Percentiles rank a stretch among this genome's conserved stretches.
Evolutionary conservation across 2,888 invertebrate species (phyloP).

Genomic region (Scelioninae gen. 1): DNA sequence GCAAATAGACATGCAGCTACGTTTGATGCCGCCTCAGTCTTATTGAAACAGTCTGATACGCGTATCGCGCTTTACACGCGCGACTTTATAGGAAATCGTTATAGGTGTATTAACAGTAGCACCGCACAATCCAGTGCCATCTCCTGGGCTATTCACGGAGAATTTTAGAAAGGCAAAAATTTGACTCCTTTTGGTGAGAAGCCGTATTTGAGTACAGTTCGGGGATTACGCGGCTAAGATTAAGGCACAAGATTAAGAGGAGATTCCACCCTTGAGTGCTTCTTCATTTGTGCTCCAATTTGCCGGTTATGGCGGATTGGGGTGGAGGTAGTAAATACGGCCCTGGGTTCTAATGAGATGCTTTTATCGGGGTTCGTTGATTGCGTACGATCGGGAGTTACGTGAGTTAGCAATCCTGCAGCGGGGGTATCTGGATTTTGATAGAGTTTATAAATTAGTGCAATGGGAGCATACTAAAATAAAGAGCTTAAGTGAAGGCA

Average conservation of each 20-base stretch:
- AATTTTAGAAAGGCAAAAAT: too few species aligned
- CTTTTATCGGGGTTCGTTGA: constrained; percentile 50
- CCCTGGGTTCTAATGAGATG: constrained; percentile 40
- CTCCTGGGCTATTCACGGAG: too few species aligned
- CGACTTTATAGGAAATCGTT: constrained; percentile 46
- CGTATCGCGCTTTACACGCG: too few species aligned
- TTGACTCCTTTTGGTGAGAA: constrained; percentile 24
- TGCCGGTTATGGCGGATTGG: constrained; percentile 37
- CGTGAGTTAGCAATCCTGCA: background rate
- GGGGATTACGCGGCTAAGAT: too few species aligned
- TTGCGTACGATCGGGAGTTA: constrained; percentile 40
- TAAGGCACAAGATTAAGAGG: constrained; percentile 46
- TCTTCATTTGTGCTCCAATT: constrained; percentile 56
- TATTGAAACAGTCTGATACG: too few species aligned
- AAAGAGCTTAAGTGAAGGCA: constrained; percentile 2
- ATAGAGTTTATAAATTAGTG: constrained; percentile 32
- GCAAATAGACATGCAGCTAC: constrained; percentile 42
- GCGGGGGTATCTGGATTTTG: constrained; percentile 20
- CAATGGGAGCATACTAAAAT: background rate
- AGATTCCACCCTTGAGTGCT: constrained; percentile 32
- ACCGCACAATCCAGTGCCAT: too few species aligned
- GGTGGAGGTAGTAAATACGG: constrained; percentile 45
- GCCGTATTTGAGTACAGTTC: constrained; percentile 13
- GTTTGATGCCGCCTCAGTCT: constrained; percentile 18
- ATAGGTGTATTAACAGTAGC: too few species aligned